Conservation (phyloP, 2,113 vertebrate genomes). For the Ammodytes marinus region DNA sequence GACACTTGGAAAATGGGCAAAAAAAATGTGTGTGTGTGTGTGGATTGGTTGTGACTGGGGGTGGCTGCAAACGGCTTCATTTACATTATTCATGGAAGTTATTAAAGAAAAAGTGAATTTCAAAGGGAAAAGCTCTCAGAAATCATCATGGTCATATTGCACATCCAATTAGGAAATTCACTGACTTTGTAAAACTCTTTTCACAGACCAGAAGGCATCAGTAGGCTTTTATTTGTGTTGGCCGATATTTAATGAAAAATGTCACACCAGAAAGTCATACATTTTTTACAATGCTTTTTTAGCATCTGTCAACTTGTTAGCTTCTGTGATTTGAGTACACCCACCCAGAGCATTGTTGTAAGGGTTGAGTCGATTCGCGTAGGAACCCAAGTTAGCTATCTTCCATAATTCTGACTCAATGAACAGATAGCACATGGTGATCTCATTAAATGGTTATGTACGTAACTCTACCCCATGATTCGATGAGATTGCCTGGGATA, state of each 20-base stretch:
- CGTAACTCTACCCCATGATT: not conserved
- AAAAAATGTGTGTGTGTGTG: conserved; percentile 39
- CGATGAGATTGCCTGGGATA: no score
- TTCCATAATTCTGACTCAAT: no score
- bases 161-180: conserved; percentile 27
- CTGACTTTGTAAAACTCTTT: not conserved
- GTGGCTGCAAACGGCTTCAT: conserved; percentile 49
- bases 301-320: no score
- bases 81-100: conserved; percentile 60
- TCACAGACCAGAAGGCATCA: not conserved
- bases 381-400: no score
- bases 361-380: no score
- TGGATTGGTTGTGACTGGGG: conserved; percentile 13
- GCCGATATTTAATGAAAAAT: not conserved
- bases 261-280: not conserved
- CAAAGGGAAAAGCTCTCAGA: conserved; percentile 25
- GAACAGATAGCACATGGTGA: no score
- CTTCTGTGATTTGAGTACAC: no score
- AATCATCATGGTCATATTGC: conserved; percentile 37
- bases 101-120: conserved; percentile 64
- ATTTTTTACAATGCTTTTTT: no score
- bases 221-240: not conserved
- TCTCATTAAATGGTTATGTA: no score
- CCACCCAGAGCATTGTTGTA: no score
- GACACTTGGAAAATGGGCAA: conserved; percentile 69